Evolutionary conservation across 2,797 vertebrate genomes (phyloP).

Genomic region (Echeneis naucrates): DNA sequence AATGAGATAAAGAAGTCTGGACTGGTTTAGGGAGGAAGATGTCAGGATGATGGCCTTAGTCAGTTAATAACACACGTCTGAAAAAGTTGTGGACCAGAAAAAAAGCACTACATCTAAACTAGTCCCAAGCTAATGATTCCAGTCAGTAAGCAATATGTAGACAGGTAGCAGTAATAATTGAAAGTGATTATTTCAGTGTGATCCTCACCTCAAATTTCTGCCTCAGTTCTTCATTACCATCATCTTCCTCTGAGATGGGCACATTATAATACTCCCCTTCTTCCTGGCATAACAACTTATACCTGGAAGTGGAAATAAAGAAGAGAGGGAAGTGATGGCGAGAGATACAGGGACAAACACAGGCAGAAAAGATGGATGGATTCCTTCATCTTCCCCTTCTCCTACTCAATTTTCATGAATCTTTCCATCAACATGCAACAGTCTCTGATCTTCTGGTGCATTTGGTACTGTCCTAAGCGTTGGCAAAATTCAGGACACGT

Average conservation of each 20-base stretch:
- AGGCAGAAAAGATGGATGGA: background rate
- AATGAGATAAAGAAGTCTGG: background rate
- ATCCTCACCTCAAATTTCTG: conserved; percentile 96
- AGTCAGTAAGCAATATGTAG: background rate
- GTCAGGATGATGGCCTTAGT: background rate
- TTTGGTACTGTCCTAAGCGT: background rate
- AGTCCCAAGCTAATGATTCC: background rate
- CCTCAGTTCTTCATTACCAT: conserved; percentile 92
- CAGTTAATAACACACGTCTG: background rate
- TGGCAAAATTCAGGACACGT: background rate
- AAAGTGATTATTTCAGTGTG: background rate
- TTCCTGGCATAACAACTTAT: conserved; percentile 95
- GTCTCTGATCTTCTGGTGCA: background rate
- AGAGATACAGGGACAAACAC: background rate
- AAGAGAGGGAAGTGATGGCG: background rate
- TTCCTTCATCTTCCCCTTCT: background rate
- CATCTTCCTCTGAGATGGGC: conserved; percentile 95
- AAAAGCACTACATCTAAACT: background rate
- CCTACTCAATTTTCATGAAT: background rate
- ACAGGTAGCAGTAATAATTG: background rate
- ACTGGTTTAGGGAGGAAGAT: background rate
- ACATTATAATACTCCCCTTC: conserved; percentile 99
- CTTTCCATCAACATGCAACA: background rate
- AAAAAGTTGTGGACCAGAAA: background rate
- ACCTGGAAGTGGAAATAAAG: conserved; percentile 81